A percentile compares a stretch with the other conserved stretches of the same genome.
Evolutionary conservation across 2,888 invertebrate species (phyloP).

Genomic region (Gasteruption jaculator): DNA sequence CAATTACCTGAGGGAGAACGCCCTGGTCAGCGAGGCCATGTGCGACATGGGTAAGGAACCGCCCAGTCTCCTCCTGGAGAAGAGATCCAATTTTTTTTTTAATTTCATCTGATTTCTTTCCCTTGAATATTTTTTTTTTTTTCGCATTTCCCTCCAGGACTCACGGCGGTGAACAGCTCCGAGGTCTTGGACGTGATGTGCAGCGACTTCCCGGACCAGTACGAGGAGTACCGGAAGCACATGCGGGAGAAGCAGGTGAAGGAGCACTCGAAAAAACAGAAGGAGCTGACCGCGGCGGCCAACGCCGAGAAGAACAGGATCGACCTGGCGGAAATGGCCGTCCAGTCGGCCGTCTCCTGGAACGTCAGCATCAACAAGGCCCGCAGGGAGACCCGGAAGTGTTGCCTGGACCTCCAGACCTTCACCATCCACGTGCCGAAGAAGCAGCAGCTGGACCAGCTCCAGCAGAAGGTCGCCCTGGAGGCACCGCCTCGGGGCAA

Average conservation of each 20-base stretch:
- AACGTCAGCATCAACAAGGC: conserved; percentile 79
- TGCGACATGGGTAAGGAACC: conserved; percentile 80
- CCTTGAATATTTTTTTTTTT: conserved; percentile 8
- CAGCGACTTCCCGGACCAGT: conserved; percentile 91
- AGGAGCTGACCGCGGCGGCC: conserved; percentile 59
- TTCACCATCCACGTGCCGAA: conserved; percentile 78
- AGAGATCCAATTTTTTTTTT: background rate
- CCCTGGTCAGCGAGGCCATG: conserved; percentile 82
- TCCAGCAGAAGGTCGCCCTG: conserved; percentile 57
- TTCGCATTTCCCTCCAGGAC: conserved; percentile 52
- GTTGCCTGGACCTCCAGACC: conserved; percentile 90
- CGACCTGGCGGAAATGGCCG: conserved; percentile 76
- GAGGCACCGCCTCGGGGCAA: too few relatives aligned
- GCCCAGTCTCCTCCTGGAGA: background rate
- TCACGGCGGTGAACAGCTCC: conserved; percentile 86
- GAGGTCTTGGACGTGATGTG: conserved; percentile 95
- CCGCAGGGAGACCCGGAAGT: conserved; percentile 72
- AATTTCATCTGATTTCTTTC: conserved; percentile 1
- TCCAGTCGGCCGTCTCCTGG: conserved; percentile 83
- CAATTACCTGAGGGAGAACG: conserved; percentile 78
- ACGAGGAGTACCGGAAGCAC: conserved; percentile 80
- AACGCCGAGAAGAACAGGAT: conserved; percentile 55
- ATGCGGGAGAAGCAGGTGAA: conserved; percentile 67
- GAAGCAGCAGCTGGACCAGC: conserved; percentile 53
- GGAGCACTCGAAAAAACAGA: conserved; percentile 65